Conservation (phyloP, 2,113 vertebrate species). For the Heloderma charlesbogerti region DNA sequence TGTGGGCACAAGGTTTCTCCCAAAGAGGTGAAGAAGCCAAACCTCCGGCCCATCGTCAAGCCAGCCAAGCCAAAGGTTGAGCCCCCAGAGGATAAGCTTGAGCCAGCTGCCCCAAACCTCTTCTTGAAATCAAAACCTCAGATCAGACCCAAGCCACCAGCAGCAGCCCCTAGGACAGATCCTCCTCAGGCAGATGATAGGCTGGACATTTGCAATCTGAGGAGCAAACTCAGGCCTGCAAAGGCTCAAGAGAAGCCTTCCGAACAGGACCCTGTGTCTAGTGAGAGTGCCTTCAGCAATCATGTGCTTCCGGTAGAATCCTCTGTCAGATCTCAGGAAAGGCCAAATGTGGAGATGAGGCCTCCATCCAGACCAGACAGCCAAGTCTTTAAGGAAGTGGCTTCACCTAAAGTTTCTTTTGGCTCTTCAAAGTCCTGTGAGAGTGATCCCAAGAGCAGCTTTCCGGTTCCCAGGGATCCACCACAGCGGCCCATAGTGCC, state of each 20-base stretch:
- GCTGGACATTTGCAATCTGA: constrained; percentile 91
- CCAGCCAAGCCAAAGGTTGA: constrained; percentile 88
- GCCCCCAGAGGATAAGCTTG: constrained; percentile 84
- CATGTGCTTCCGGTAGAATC: constrained; percentile 57
- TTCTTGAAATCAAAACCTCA: constrained; percentile 91
- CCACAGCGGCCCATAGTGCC: constrained; percentile 85
- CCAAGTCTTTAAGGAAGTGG: constrained; percentile 61
- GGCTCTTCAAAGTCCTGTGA: constrained; percentile 61
- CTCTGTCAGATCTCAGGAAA: constrained; percentile 68
- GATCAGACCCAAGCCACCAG: constrained; percentile 87
- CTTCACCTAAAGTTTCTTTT: constrained; percentile 59
- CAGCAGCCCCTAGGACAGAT: constrained; percentile 83
- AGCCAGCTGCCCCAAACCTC: constrained; percentile 75
- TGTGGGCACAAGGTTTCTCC: constrained; percentile 93
- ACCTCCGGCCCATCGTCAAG: constrained; percentile 92
- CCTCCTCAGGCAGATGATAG: constrained; percentile 81
- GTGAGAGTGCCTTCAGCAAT: constrained; percentile 62
- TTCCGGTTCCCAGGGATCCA: constrained; percentile 47
- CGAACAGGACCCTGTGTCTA: constrained; percentile 67
- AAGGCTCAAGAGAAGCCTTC: constrained; percentile 81
- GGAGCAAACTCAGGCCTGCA: constrained; percentile 93
- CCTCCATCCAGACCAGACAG: constrained; percentile 80
- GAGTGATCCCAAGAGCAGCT: constrained; percentile 40
- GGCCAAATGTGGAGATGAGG: constrained; percentile 71
- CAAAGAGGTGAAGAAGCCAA: constrained; percentile 96